Conservation (phyloP, 2,888 invertebrate genomes). For the Nowickia ferox region DNA sequence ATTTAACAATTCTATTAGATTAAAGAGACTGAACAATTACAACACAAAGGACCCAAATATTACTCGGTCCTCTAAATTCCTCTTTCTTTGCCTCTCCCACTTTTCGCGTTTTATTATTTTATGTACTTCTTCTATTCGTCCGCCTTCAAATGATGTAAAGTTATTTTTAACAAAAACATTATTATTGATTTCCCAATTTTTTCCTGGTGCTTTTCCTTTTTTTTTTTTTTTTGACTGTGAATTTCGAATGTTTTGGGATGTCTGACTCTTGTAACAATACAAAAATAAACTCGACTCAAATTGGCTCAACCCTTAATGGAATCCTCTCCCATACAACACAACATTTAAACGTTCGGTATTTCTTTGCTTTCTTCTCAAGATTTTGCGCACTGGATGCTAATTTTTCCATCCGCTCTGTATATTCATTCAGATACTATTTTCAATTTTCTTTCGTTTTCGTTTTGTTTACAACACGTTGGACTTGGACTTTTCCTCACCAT, state of each 20-base stretch:
- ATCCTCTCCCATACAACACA: constrained; percentile 18
- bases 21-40: constrained; percentile 37
- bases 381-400: constrained; percentile 55
- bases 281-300: constrained; percentile 53
- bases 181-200: constrained; percentile 67
- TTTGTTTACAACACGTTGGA: constrained; percentile 62
- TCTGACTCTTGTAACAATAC: constrained; percentile 43
- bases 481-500: constrained; percentile 12
- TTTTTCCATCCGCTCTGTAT: constrained; percentile 11
- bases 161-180: constrained; percentile 70
- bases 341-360: constrained; percentile 52
- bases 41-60: constrained; percentile 28
- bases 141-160: constrained; percentile 66
- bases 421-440: constrained; percentile 30
- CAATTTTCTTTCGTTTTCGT: constrained; percentile 34
- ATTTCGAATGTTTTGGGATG: constrained; percentile 25
- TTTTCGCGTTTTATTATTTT: constrained; percentile 46
- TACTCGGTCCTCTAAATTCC: background rate
- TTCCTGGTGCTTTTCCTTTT: constrained; percentile 4
- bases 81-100: constrained; percentile 1
- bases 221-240: constrained; percentile 15
- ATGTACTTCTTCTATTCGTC: constrained; percentile 32
- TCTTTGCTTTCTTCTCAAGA: constrained; percentile 35
- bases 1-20: constrained; percentile 26
- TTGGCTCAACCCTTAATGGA: constrained; percentile 65